Percentiles rank a stretch among this genome's conserved stretches.
Conservation (phyloP, 1,140 invertebrate genomes). For the fruit fly (Drosophila melanogaster) region DNA sequence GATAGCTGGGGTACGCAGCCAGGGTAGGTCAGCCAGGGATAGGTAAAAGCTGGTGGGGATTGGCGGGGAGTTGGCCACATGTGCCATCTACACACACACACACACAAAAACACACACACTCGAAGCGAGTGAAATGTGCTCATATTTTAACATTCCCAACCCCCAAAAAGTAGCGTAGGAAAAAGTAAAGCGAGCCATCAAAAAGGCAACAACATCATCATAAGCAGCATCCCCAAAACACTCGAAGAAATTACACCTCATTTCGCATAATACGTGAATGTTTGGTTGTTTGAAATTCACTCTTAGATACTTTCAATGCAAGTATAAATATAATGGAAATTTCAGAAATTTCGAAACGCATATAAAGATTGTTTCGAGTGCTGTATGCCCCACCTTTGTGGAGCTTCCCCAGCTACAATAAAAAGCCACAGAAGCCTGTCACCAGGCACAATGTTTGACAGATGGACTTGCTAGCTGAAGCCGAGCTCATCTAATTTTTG, state of each 20-base stretch:
- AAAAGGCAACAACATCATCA: constrained; percentile 46
- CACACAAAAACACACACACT: constrained; percentile 14
- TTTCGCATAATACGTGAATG: too few species aligned
- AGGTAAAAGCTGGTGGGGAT: constrained; percentile 15
- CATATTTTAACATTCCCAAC: constrained; percentile 59
- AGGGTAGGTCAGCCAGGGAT: neutral
- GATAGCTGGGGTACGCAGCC: constrained; percentile 30
- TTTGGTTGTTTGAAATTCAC: too few species aligned
- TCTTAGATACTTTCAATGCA: neutral
- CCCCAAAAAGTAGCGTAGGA: neutral
- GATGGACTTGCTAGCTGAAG: constrained; percentile 58
- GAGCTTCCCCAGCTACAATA: constrained; percentile 41
- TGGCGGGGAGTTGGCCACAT: constrained; percentile 32
- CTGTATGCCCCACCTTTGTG: neutral
- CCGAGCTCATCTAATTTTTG: constrained; percentile 74
- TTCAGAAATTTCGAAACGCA: neutral
- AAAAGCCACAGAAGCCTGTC: constrained; percentile 76
- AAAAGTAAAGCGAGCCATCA: constrained; percentile 21
- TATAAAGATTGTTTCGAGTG: constrained; percentile 2
- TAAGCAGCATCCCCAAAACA: constrained; percentile 27
- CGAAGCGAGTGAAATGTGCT: constrained; percentile 57
- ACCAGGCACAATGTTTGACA: constrained; percentile 68
- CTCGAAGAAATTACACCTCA: neutral
- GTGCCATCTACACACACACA: constrained; percentile 38
- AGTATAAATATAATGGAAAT: too few species aligned